Base-by-base conservation (phyloP, 2,113 vertebrate species). In the Vulpes vulpes region DNA sequence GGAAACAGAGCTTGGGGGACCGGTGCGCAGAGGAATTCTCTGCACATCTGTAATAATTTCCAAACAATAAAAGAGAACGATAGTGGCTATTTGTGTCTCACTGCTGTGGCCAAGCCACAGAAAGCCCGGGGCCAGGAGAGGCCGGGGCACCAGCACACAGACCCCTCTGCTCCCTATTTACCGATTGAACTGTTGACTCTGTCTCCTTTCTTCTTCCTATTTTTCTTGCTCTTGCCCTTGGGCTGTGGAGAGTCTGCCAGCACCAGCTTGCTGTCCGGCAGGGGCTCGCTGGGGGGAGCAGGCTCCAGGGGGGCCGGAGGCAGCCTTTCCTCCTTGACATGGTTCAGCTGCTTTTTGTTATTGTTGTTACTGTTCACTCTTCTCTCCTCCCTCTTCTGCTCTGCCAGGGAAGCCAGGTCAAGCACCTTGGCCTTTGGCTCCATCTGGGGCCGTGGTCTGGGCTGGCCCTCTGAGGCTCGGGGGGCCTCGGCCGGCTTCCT, bases 171-270 rank as follows among this genome's bases (percentile, higher is more conserved):
- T 0, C 35, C 1, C 3, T 17, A 93, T 98, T 97, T 97, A 99
- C 99, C 99, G 98, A 99, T 99, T 1, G 99, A 99, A 92, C 97
- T 99, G 98, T 99, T 99, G 95, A 98, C 98, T 98, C 99, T 99
- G 91, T 99, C 99, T 1, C 99, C 99, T 97, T 99, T 99, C 98
- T 99, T 99, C 99, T 99, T 99, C 98, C 99, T 99, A 97, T 98
- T 99, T 97, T 99, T 99, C 99, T 99, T 99, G 98, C 93, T 98
- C 98, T 98, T 99, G 98, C 98, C 98, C 98, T 99, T 99, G 43
- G 99, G 99, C 98, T 99, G 99, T 0, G 99, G 99, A 55, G 99
- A 99, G 85, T 99, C 99, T 0, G 99, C 98, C 64, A 97, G 98
- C 95, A 97, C 98, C 71, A 98, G 97, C 98, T 99, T 99, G 97